Percentiles rank a stretch among this genome's conserved stretches.
Conservation (phyloP, 1,140 invertebrate genomes). For the Drosophila setifemur region DNA sequence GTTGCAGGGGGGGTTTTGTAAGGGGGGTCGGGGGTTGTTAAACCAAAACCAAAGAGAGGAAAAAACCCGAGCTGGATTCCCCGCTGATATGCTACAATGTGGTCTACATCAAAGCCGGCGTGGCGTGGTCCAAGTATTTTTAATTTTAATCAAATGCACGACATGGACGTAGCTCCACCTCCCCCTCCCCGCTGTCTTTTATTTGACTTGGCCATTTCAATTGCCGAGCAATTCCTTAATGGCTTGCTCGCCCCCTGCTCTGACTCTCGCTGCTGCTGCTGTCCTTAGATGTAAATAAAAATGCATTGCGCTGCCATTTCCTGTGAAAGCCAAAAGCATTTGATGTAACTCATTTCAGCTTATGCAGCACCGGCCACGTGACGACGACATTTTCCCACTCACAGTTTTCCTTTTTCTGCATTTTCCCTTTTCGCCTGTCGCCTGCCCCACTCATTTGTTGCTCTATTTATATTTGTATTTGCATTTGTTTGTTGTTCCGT, state of each 20-base stretch:
- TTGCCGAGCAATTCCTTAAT: slow-evolving; percentile 79
- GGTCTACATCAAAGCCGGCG: slow-evolving; percentile 62
- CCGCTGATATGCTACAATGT: slow-evolving; percentile 19
- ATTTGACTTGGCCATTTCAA: slow-evolving; percentile 67
- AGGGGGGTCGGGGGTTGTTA: background rate
- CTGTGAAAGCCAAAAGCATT: slow-evolving; percentile 74
- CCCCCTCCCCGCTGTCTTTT: background rate
- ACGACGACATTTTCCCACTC: slow-evolving; percentile 39
- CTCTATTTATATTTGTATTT: slow-evolving; percentile 35
- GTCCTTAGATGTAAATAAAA: slow-evolving; percentile 68
- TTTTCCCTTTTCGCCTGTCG: too few species aligned
- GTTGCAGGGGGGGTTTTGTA: too few species aligned
- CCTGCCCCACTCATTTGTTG: slow-evolving; percentile 5
- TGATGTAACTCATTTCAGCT: slow-evolving; percentile 73
- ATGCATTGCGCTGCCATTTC: slow-evolving; percentile 72
- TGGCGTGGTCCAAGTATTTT: slow-evolving; percentile 41
- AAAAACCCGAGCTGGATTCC: slow-evolving; percentile 4
- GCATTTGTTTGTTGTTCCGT: slow-evolving; percentile 15
- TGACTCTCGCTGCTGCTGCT: background rate
- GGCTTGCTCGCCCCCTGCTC: slow-evolving; percentile 35
- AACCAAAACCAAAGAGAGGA: background rate
- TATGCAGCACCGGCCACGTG: slow-evolving; percentile 60
- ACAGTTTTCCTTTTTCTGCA: too few species aligned
- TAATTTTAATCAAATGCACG: slow-evolving; percentile 73
- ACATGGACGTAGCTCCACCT: slow-evolving; percentile 23